Base-by-base conservation (phyloP, 2,888 invertebrate species). In the Antheraea yamamai region DNA sequence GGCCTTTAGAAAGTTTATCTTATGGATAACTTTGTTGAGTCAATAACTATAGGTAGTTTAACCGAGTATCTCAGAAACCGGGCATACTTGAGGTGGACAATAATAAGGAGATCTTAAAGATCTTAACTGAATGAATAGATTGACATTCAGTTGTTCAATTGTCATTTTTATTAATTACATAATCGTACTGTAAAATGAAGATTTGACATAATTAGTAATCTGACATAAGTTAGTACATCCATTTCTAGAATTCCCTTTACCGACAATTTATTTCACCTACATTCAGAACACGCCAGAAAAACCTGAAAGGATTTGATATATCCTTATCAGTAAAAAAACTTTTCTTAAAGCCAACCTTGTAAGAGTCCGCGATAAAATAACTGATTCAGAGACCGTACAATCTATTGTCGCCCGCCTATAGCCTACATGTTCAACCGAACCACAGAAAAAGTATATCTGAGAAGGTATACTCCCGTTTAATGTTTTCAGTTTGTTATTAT, bases 321-420 rank as follows among this genome's bases (percentile, higher is more conserved):
- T 23, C 10, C 23, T 61, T 23, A 16, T 66, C 64, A 30, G 64
- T 30, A 26, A 26, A 64, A 66, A 66, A 30, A 30, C 30, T 66
- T 66, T 30, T 66, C 64, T 66, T 66, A 66, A 66, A 66, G 6
- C 64, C 64, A 66, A 30, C 64, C 26, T 30, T 35, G 70, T 39
- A 10, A 70, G 39, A 39, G n/a, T 12, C 18, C 70, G 39, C 70
- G 39, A 39, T 70, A 39, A 70, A 70, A 70, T 70, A 70, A 70
- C 39, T 39, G 70, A 70, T 35, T 70, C 70, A 70, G 70, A 70
- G 12, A 70, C 70, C 70, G 70, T 70, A 70, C 70, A 70, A 70
- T 70, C 70, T 70, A 70, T 70, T 70, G 70, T 70, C 39, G 70
- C 39, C 70, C 18, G 39, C 39, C 39, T 70, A 70, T 39, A n/a